Percentiles rank a stretch among this genome's conserved stretches.
These are phyloP conservation scores for Pterostichus madidus DNA, from an alignment of 2,888 invertebrate genomes.

Conservation along the genomic window DNA sequence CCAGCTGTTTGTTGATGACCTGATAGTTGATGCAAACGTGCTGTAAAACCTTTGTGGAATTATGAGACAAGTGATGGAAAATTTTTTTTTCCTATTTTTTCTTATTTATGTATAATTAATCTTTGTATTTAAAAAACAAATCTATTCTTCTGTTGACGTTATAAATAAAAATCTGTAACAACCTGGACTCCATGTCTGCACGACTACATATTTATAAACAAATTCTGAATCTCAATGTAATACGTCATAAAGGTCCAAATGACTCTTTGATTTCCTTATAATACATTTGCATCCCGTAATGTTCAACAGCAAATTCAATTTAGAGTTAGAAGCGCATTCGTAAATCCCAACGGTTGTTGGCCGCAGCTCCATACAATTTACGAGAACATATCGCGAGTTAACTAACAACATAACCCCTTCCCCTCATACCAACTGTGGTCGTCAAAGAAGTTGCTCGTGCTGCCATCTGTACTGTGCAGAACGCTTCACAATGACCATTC, in stretches of 20 bases:
- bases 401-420: slow-evolving; percentile 44
- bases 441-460: slow-evolving; percentile 15
- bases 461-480: slow-evolving; percentile 11
- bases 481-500: slow-evolving; percentile 37
- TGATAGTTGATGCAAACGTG: too few relatives aligned
- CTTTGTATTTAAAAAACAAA: too few relatives aligned
- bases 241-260: slow-evolving; percentile 13
- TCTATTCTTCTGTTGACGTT: too few relatives aligned
- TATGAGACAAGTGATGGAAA: too few relatives aligned
- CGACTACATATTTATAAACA: too few relatives aligned
- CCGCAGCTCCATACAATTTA: slow-evolving; percentile 52
- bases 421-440: neutral
- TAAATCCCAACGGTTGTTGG: slow-evolving; percentile 56
- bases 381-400: slow-evolving; percentile 61
- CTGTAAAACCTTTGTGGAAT: too few relatives aligned
- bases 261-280: slow-evolving; percentile 42
- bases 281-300: slow-evolving; percentile 35
- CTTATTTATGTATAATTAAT: too few relatives aligned
- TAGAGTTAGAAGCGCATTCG: slow-evolving; percentile 23
- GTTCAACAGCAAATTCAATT: slow-evolving; percentile 52
- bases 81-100: too few relatives aligned
- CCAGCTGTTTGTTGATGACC: too few relatives aligned
- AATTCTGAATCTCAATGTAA: too few relatives aligned
- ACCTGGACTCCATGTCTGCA: too few relatives aligned
- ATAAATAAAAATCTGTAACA: too few relatives aligned